Percentiles rank a stretch among this genome's conserved stretches.
Conservation (phyloP, 1,140 invertebrate species). For the Lutraria rhynchaena region DNA sequence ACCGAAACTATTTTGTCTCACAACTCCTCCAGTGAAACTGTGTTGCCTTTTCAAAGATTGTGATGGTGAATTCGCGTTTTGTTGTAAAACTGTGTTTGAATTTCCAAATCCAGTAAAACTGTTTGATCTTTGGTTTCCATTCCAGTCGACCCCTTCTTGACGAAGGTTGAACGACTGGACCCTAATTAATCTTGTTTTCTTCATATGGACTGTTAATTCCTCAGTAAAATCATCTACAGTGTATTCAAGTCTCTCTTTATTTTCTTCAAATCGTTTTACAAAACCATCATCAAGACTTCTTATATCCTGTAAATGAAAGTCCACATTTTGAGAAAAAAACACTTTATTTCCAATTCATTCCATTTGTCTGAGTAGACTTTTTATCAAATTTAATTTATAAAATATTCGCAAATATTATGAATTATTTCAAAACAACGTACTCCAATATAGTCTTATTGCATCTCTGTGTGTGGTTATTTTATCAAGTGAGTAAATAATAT, state of each 20-base stretch:
- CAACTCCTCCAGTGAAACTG: slow-evolving; percentile 24
- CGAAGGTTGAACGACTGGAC: slow-evolving; percentile 50
- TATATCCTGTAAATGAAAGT: slow-evolving; percentile 19
- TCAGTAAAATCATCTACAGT: slow-evolving; percentile 45
- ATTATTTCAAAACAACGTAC: background rate
- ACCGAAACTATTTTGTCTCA: slow-evolving; percentile 31
- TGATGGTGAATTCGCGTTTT: background rate
- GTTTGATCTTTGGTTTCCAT: slow-evolving; percentile 43
- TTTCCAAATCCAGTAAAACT: slow-evolving; percentile 49
- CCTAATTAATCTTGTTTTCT: slow-evolving; percentile 50
- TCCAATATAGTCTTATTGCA: no score
- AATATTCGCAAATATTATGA: background rate
- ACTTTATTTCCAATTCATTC: background rate
- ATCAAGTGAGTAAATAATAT: no score
- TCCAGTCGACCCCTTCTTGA: slow-evolving; percentile 41
- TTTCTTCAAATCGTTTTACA: slow-evolving; percentile 31
- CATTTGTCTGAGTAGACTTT: background rate
- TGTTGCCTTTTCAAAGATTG: slow-evolving; percentile 38
- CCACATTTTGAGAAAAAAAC: background rate
- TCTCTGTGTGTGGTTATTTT: no score
- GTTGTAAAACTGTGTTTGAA: background rate
- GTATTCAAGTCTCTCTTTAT: background rate
- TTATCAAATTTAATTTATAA: background rate
- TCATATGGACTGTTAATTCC: slow-evolving; percentile 51
- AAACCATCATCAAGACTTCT: slow-evolving; percentile 40